These are phyloP conservation scores for Catocala sponsa DNA, from an alignment of 2,888 invertebrate species.

Conservation along the genomic window DNA sequence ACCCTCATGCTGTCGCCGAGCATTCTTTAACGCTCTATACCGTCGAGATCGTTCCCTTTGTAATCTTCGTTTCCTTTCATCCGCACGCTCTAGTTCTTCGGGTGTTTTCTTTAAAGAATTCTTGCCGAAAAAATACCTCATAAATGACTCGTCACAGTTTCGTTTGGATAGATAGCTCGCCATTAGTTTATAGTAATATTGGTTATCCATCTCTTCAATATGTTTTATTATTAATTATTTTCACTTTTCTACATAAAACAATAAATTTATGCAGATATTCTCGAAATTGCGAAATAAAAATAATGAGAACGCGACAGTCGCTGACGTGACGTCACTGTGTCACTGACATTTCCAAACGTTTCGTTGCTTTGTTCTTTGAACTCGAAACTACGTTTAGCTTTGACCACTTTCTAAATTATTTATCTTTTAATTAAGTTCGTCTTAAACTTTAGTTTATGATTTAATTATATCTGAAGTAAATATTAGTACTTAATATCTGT, in stretches of 20 bases:
- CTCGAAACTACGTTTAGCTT: background rate
- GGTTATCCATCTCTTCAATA: conserved; percentile 74
- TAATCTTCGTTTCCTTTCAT: conserved; percentile 79
- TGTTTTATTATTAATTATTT: conserved; percentile 21
- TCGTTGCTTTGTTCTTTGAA: conserved; percentile 35
- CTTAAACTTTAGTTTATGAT: no score
- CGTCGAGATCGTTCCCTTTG: conserved; percentile 81
- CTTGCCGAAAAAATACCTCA: conserved; percentile 85
- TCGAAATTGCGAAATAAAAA: conserved; percentile 84
- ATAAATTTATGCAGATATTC: conserved; percentile 59
- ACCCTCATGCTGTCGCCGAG: conserved; percentile 79
- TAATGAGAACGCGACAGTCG: conserved; percentile 79
- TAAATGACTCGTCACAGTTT: conserved; percentile 85
- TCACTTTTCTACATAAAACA: conserved; percentile 37
- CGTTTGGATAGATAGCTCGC: conserved; percentile 83
- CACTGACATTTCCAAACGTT: conserved; percentile 50
- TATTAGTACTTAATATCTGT: no score
- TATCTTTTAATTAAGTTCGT: no score
- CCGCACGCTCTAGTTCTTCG: conserved; percentile 81
- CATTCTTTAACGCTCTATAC: conserved; percentile 82
- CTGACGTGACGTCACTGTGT: conserved; percentile 77
- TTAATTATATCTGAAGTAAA: no score
- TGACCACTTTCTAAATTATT: background rate
- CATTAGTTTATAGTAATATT: conserved; percentile 85
- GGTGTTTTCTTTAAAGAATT: conserved; percentile 81